Conservation (phyloP, 1,140 invertebrate species). For the Megathymus violae region DNA sequence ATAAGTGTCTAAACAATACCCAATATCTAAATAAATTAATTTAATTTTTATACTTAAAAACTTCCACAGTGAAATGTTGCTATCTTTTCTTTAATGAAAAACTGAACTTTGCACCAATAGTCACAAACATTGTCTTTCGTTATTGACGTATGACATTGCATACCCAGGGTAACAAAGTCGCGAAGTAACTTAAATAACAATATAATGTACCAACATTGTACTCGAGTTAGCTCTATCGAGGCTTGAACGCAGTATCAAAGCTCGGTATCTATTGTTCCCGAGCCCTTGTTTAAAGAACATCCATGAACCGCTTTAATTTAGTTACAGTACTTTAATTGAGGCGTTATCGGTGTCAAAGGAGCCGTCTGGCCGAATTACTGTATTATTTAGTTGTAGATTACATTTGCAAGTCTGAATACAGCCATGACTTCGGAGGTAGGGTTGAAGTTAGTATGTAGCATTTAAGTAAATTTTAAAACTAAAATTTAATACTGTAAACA, state of each 20-base stretch:
- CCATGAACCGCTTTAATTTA: slow-evolving; percentile 2
- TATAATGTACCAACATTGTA: too few species aligned
- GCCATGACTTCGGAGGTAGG: background rate
- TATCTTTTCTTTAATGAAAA: too few species aligned
- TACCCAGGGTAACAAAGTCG: too few species aligned
- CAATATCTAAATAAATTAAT: too few species aligned
- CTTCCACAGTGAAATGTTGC: too few species aligned
- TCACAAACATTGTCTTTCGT: too few species aligned
- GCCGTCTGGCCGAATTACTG: background rate
- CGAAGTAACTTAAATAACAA: too few species aligned
- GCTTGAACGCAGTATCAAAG: background rate
- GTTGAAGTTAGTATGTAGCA: background rate
- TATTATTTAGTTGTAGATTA: background rate
- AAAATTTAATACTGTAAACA: too few species aligned
- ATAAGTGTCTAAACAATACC: too few species aligned
- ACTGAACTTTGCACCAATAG: too few species aligned
- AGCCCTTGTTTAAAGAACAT: background rate
- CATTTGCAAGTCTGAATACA: background rate
- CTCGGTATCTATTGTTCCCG: background rate
- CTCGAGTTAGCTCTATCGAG: background rate
- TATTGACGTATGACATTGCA: too few species aligned
- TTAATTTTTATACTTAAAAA: too few species aligned
- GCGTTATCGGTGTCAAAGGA: slow-evolving; percentile 7
- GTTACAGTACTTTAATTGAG: slow-evolving; percentile 5
- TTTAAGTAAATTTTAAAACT: background rate